phyloP scores from a whole-genome alignment of 2,113 vertebrate species.

The Notarius quadriscutis region DNA sequence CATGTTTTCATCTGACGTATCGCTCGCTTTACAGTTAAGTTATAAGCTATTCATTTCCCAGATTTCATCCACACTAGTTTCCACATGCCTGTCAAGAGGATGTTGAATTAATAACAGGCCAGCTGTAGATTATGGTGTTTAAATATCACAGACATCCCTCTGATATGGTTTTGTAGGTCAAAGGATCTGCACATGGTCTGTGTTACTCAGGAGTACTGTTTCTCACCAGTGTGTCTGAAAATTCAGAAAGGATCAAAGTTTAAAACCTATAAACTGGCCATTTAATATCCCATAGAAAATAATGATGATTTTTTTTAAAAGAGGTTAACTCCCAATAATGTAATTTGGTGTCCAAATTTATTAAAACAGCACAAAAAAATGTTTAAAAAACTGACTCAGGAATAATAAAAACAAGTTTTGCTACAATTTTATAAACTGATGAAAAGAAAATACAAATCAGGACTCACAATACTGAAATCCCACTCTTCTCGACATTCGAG shows the following conservation, averaged over 20 bases:
- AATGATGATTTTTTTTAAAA: background rate
- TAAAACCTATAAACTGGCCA: background rate
- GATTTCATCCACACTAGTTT: slow-evolving; percentile 15
- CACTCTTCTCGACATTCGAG: background rate
- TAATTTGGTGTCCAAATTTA: background rate
- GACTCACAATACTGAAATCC: background rate
- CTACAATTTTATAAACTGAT: background rate
- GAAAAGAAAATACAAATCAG: background rate
- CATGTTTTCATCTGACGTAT: background rate
- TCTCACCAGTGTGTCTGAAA: background rate
- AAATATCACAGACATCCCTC: background rate
- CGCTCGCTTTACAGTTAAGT: background rate
- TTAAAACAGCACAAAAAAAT: background rate
- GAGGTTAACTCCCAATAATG: background rate
- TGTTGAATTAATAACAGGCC: slow-evolving; percentile 22
- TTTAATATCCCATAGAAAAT: background rate
- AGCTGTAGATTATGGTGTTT: slow-evolving; percentile 26
- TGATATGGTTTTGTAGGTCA: slow-evolving; percentile 4
- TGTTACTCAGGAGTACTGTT: background rate
- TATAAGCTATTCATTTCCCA: background rate
- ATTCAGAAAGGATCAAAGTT: background rate
- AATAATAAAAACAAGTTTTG: background rate
- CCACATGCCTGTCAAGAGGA: background rate
- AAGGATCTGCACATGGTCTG: background rate
- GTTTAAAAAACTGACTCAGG: background rate